Evolutionary conservation across 30 jellyfish, hydroid and myxozoan genomes (phyloP).

Genomic region (Cassiopea andromeda): DNA sequence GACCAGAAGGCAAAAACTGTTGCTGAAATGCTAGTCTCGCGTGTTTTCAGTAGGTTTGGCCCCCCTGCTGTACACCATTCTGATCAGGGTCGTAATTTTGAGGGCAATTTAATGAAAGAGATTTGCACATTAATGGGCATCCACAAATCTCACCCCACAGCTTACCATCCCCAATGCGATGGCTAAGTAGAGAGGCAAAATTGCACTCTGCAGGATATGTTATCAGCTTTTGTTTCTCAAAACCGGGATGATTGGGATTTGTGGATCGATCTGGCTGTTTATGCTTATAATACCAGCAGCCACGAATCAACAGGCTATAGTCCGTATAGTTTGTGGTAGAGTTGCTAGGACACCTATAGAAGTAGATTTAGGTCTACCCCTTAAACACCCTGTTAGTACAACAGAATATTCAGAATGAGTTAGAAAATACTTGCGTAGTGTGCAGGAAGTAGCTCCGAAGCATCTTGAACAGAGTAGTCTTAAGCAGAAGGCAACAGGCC

Average conservation of each 20-base stretch:
- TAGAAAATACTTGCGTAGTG: conserved; percentile 8
- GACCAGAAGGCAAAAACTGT: neutral
- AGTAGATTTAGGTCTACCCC: conserved; percentile 28
- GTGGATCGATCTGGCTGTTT: conserved; percentile 22
- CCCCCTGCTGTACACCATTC: conserved; percentile 13
- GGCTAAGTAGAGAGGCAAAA: conserved; percentile 20
- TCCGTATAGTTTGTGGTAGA: neutral
- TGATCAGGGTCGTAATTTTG: conserved; percentile 13
- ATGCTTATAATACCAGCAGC: conserved; percentile 10
- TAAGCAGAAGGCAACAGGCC: neutral
- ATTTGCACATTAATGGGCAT: neutral
- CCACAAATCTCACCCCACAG: neutral
- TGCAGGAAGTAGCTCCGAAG: conserved; percentile 5
- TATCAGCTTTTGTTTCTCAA: conserved; percentile 37
- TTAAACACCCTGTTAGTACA: conserved; percentile 21
- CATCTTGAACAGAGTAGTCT: neutral
- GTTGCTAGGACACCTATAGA: conserved; percentile 37
- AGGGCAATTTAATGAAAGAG: neutral
- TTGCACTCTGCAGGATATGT: conserved; percentile 28
- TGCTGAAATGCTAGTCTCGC: conserved; percentile 19
- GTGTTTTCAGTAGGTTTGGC: conserved; percentile 30
- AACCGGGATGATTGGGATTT: conserved; percentile 37
- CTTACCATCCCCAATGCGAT: neutral
- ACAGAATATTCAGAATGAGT: conserved; percentile 19
- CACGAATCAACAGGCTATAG: neutral